phyloP scores from a whole-genome alignment of 2,888 invertebrate species.

The Euclidia mi region DNA sequence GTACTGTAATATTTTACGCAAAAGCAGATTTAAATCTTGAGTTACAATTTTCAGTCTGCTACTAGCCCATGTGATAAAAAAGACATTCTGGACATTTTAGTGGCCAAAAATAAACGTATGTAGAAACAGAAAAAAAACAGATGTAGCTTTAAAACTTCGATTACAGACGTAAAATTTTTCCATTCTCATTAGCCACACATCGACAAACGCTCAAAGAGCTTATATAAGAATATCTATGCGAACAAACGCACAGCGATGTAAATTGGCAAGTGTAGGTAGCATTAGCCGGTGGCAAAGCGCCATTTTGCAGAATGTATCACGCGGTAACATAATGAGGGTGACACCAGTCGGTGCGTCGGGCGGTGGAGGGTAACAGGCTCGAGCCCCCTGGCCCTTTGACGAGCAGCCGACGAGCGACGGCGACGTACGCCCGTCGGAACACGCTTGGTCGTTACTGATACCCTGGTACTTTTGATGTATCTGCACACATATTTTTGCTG shows the following conservation, averaged over 20 bases:
- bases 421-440: conserved; percentile 42
- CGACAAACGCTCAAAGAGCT: no score
- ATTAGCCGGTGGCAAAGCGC: conserved; percentile 53
- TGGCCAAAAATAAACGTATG: no score
- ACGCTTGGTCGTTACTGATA: conserved; percentile 58
- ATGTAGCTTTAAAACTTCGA: no score
- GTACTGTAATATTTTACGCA: no score
- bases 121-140: no score
- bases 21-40: no score
- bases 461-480: conserved; percentile 39
- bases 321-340: conserved; percentile 65
- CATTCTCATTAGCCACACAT: no score
- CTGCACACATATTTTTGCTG: conserved; percentile 5
- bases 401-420: conserved; percentile 42
- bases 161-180: no score
- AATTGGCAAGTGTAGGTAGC: conserved; percentile 56
- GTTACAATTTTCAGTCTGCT: no score
- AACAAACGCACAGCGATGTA: conserved; percentile 52
- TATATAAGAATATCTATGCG: conserved; percentile 11
- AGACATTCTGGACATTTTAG: no score
- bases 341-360: conserved; percentile 54
- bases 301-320: conserved; percentile 62
- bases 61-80: no score
- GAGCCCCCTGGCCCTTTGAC: conserved; percentile 64
- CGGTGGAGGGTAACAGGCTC: conserved; percentile 57